These are phyloP conservation scores for Sphenodon punctatus DNA, from an alignment of 2,797 vertebrate species.

Conservation along the genomic window DNA sequence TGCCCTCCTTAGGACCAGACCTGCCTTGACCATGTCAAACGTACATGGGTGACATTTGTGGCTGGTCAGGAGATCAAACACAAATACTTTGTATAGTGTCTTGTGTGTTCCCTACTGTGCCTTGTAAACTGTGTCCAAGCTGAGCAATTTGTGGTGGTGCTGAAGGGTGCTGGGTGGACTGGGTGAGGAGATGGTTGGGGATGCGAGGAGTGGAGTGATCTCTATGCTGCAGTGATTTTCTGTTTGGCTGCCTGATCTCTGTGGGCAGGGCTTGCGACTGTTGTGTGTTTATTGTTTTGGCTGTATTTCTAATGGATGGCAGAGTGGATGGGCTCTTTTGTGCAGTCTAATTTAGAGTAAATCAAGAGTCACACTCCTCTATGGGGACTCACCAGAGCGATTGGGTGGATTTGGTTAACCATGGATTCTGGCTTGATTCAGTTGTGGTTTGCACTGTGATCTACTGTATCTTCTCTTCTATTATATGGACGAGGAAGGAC, in stretches of 20 bases:
- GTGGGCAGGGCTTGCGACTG: background rate
- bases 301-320: background rate
- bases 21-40: no score
- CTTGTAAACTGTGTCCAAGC: background rate
- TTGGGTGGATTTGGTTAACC: no score
- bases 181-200: background rate
- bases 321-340: background rate
- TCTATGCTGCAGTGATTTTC: background rate
- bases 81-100: background rate
- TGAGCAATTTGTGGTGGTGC: background rate
- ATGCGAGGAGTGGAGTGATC: no score
- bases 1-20: no score
- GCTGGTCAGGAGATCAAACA: background rate
- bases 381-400: no score
- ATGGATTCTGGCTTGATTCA: background rate
- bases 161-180: background rate
- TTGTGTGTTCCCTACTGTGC: background rate
- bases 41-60: background rate
- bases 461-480: background rate
- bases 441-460: background rate
- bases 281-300: background rate
- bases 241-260: constrained; percentile 16
- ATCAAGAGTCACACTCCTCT: no score
- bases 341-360: constrained; percentile 7
- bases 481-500: no score